Base-by-base conservation (phyloP, 2,113 vertebrate genomes). In the Callorhinus ursinus region DNA sequence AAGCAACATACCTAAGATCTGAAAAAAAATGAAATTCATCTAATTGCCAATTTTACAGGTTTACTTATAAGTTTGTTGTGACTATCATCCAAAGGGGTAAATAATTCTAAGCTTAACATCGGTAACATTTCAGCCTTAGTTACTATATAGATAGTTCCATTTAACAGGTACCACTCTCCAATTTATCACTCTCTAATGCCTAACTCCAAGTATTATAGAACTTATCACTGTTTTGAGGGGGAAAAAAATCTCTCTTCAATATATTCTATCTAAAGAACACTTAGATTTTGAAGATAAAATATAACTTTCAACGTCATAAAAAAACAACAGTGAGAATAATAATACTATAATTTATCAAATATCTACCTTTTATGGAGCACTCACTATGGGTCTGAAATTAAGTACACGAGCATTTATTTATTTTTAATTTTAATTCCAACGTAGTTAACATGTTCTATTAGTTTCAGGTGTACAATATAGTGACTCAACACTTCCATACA, bases 31-130 rank as follows among this genome's bases (percentile, higher is more conserved):
- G 13, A 84, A 91, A 95, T 93, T 83, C 28, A 69, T 39, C 15
- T 72, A 67, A 69, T 18, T 90, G 22, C 22, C 33, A 77, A 46
- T 91, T 53, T 53, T 95, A 82, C 33, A 77, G 15, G 46, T 69
- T 76, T 69, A 53, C 76, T 85, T 65, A 22, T 53, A 87, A 53
- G 65, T 90, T 59, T 90, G 51, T n/a, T 51, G 26, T 59, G 49
- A 51, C 22, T 46, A 36, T 69, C 55, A 42, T 61, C 74, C n/a
- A 81, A 93, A 80, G 42, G 55, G 59, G 24, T 90, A 82, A 86
- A 87, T 87, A 87, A 76, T 59, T 90, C 55, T 93, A 65, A 39
- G 46, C 18, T 95, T 87, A 95, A 65, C 33, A 36, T 31, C 51
- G n/a, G 13, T 77, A 69, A 87, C 18, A 36, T 53, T 90, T 96